Evolutionary conservation across 2,888 invertebrate species (phyloP).

Genomic region (Syrphus vitripennis): DNA sequence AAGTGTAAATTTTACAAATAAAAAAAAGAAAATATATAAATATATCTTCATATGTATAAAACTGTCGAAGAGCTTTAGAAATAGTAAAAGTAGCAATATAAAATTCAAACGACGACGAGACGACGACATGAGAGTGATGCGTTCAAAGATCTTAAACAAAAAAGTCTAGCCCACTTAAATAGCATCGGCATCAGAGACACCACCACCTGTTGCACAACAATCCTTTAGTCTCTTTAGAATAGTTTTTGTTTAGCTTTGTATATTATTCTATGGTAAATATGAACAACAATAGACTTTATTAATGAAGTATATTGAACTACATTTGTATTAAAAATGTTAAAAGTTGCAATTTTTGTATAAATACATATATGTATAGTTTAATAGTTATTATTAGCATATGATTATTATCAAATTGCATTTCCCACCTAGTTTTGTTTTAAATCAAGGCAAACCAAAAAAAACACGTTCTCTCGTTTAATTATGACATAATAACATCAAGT

Average conservation of each 20-base stretch:
- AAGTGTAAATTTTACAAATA: slow-evolving; percentile 3
- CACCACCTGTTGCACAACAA: slow-evolving; percentile 17
- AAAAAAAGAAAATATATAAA: not conserved
- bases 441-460: not conserved
- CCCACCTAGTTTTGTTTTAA: not conserved
- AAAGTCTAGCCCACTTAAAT: slow-evolving; percentile 8
- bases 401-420: not conserved
- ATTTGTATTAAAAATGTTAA: not conserved
- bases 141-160: slow-evolving; percentile 9
- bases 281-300: not conserved
- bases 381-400: not conserved
- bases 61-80: not conserved
- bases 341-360: not conserved
- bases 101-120: too few relatives aligned
- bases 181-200: not conserved
- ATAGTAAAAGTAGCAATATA: not conserved
- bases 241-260: not conserved
- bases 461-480: not conserved
- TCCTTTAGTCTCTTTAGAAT: not conserved
- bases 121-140: not conserved
- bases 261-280: not conserved
- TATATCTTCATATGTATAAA: too few relatives aligned
- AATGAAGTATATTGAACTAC: not conserved
- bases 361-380: not conserved
- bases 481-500: not conserved